These are phyloP conservation scores for Cactoblastis cactorum DNA, from an alignment of 2,888 invertebrate species.

Conservation along the genomic window DNA sequence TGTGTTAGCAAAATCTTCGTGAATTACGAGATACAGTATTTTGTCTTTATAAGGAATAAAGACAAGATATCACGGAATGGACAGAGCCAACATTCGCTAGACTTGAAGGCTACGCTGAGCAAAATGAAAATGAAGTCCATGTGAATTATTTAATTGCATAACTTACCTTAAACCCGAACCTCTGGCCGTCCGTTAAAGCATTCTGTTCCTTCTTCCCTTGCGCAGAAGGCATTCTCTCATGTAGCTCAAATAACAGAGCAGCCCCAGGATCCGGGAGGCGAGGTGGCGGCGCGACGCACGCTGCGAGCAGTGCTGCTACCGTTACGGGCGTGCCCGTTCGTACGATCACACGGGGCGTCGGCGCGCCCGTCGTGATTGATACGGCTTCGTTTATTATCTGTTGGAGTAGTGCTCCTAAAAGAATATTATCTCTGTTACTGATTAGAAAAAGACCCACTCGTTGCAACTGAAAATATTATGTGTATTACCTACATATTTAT, in stretches of 20 bases:
- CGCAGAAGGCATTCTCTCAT: constrained; percentile 52
- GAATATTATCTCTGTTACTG: no score
- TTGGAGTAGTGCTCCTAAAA: constrained; percentile 73
- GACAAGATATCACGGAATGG: no score
- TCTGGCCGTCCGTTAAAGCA: constrained; percentile 50
- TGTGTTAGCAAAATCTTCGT: no score
- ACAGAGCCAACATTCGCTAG: no score
- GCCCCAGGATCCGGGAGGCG: constrained; percentile 80
- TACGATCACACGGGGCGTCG: constrained; percentile 62
- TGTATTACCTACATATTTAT: no score
- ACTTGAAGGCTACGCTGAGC: no score
- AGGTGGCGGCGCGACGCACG: constrained; percentile 77
- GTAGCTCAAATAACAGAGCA: constrained; percentile 77
- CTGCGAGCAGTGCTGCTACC: constrained; percentile 77
- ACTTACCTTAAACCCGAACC: constrained; percentile 67
- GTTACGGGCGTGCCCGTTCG: constrained; percentile 82
- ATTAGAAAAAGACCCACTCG: constrained; percentile 5
- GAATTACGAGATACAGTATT: no score
- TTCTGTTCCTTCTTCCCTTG: constrained; percentile 55
- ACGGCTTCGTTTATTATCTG: constrained; percentile 76
- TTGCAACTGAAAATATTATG: no score
- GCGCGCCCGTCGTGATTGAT: constrained; percentile 39
- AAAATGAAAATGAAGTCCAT: no score
- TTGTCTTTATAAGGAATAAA: no score
- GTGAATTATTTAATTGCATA: no score